These are phyloP conservation scores for Sinhomidia bicolor DNA, from an alignment of 2,888 invertebrate genomes.

Conservation along the genomic window DNA sequence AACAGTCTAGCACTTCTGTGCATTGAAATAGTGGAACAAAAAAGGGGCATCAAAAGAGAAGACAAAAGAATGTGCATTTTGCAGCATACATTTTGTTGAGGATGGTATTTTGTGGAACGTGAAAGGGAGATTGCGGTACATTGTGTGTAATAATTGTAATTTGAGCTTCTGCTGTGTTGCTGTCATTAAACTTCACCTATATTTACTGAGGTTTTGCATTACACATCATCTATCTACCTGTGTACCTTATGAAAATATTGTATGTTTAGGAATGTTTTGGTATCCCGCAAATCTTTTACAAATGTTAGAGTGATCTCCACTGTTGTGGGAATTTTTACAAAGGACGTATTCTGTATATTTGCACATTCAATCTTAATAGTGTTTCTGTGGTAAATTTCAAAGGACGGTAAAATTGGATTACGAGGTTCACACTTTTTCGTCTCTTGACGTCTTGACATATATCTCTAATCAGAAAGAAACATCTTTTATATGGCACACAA, in stretches of 20 bases:
- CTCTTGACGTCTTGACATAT: not conserved
- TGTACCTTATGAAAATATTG: not conserved
- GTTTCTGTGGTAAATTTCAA: too few relatives aligned
- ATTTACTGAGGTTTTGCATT: slow-evolving; percentile 11
- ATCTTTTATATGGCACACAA: too few relatives aligned
- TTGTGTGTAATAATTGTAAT: slow-evolving; percentile 30
- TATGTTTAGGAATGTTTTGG: not conserved
- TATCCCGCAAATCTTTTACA: slow-evolving; percentile 3
- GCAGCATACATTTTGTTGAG: too few relatives aligned
- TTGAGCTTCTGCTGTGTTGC: not conserved
- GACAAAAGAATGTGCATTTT: too few relatives aligned
- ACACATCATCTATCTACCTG: not conserved
- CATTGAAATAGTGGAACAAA: too few relatives aligned
- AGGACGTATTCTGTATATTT: not conserved
- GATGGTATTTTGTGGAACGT: not conserved
- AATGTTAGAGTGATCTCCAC: too few relatives aligned
- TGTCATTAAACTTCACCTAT: slow-evolving; percentile 64
- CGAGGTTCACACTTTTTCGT: slow-evolving; percentile 15
- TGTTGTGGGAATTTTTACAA: not conserved
- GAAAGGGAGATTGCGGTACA: slow-evolving; percentile 7
- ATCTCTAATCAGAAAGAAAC: too few relatives aligned
- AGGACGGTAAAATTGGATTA: slow-evolving; percentile 12
- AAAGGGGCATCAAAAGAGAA: too few relatives aligned
- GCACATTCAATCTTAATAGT: not conserved
- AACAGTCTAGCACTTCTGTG: too few relatives aligned